A percentile compares a stretch with the other conserved stretches of the same genome.
These are phyloP conservation scores for Drosophila pseudotalamancana DNA, from an alignment of 2,888 invertebrate species.

Conservation along the genomic window DNA sequence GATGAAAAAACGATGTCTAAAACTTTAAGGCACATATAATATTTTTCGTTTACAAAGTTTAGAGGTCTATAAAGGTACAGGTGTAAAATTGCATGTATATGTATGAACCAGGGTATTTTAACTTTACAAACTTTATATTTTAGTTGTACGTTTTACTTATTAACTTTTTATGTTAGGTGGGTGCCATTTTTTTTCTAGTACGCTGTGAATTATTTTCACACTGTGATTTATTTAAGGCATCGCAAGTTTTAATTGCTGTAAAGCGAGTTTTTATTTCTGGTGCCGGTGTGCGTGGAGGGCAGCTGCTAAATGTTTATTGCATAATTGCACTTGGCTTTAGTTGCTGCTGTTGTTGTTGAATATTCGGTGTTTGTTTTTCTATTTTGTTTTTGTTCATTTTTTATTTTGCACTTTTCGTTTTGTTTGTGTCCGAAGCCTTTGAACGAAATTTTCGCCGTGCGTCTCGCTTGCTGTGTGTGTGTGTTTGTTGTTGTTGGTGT, in stretches of 20 bases:
- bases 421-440: constrained; percentile 65
- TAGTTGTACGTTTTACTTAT: background rate
- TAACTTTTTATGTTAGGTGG: background rate
- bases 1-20: no score
- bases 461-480: constrained; percentile 15
- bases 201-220: constrained; percentile 16
- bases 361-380: constrained; percentile 18
- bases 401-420: constrained; percentile 25
- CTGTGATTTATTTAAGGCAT: constrained; percentile 47
- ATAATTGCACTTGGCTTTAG: constrained; percentile 32
- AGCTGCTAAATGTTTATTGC: constrained; percentile 48
- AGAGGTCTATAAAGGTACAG: no score
- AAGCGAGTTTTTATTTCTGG: constrained; percentile 26
- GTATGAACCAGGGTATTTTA: background rate
- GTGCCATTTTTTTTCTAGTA: background rate
- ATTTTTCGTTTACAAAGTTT: no score
- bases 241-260: constrained; percentile 46
- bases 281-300: background rate
- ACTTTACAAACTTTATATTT: background rate
- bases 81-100: background rate
- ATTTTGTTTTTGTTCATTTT: constrained; percentile 14
- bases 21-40: no score
- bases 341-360: constrained; percentile 9
- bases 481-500: constrained; percentile 13
- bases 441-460: constrained; percentile 54